Evolutionary conservation across 2,888 invertebrate species (phyloP).

Genomic region (Adelognathus sp.): DNA sequence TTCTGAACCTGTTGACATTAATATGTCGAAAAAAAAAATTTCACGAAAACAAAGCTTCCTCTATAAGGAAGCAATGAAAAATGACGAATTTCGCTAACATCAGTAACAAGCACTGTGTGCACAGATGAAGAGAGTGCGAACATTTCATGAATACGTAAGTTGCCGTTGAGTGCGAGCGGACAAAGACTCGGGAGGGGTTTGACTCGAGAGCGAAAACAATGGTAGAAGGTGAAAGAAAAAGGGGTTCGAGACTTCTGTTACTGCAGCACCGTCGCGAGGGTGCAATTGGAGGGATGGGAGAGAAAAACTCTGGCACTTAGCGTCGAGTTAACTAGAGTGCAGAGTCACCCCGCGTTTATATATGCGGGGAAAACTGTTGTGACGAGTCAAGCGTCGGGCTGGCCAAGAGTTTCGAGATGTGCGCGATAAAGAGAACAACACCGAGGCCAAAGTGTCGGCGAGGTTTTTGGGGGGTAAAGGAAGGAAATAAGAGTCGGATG

Average conservation of each 20-base stretch:
- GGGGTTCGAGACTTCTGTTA: constrained; percentile 41
- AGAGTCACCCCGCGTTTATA: constrained; percentile 63
- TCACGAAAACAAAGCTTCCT: background rate
- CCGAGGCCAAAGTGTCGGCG: background rate
- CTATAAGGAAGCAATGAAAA: background rate
- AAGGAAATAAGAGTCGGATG: constrained; percentile 26
- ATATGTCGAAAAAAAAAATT: background rate
- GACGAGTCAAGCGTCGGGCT: constrained; percentile 33
- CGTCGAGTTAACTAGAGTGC: constrained; percentile 64
- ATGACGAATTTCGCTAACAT: constrained; percentile 28
- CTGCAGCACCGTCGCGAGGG: background rate
- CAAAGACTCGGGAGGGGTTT: constrained; percentile 43
- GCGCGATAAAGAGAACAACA: constrained; percentile 18
- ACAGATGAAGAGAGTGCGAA: constrained; percentile 9
- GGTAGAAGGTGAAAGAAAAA: constrained; percentile 33
- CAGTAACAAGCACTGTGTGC: constrained; percentile 18
- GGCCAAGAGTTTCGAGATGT: constrained; percentile 5
- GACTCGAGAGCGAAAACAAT: constrained; percentile 52
- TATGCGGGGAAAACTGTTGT: constrained; percentile 62
- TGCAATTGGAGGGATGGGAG: constrained; percentile 20
- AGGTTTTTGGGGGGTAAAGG: constrained; percentile 14
- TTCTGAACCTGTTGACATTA: no score
- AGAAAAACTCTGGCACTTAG: constrained; percentile 63
- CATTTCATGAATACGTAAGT: constrained; percentile 42
- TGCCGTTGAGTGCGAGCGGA: constrained; percentile 15